These are phyloP conservation scores for Entomobrya proxima DNA, from an alignment of 2,888 invertebrate species.

Conservation along the genomic window DNA sequence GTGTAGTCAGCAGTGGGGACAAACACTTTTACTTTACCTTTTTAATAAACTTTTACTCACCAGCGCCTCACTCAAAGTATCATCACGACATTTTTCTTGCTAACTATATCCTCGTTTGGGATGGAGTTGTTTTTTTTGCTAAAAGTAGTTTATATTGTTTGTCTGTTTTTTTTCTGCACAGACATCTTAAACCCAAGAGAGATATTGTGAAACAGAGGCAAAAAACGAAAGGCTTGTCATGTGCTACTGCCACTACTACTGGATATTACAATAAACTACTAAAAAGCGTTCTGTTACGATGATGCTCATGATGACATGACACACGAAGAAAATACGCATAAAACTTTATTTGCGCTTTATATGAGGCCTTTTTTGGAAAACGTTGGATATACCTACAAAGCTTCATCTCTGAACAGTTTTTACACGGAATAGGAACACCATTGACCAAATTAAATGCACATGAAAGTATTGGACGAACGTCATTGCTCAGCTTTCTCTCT, in stretches of 20 bases:
- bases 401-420: not conserved
- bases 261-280: conserved; percentile 20
- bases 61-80: not conserved
- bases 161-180: conserved; percentile 11
- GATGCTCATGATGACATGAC: conserved; percentile 35
- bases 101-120: not conserved
- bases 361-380: not conserved
- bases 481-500: not conserved
- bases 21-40: conserved; percentile 62
- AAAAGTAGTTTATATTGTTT: not conserved
- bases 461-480: conserved; percentile 6
- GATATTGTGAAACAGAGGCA: not conserved
- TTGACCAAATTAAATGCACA: conserved; percentile 37
- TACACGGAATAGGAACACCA: not conserved
- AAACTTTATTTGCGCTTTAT: not conserved
- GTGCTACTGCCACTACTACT: not conserved
- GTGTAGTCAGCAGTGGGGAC: conserved; percentile 29
- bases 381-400: not conserved
- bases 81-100: not conserved
- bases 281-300: not conserved
- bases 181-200: conserved; percentile 3
- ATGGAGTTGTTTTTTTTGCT: not conserved
- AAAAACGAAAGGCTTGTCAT: conserved; percentile 21
- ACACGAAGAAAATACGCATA: conserved; percentile 19
- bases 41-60: conserved; percentile 58